Conservation (phyloP, 2,797 vertebrate species). For the Vespertilio murinus region DNA sequence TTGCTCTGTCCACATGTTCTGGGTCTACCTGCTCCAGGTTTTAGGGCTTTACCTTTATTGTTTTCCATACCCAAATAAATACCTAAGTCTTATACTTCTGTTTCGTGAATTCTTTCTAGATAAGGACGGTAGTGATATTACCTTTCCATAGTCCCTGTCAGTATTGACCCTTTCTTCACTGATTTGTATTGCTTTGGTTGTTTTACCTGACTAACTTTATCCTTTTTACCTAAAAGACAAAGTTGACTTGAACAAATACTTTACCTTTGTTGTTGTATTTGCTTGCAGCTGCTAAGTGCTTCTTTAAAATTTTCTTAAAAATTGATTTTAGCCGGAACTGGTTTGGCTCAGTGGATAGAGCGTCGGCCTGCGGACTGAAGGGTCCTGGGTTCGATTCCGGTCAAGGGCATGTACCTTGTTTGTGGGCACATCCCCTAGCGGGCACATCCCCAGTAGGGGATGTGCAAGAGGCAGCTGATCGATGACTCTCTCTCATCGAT, state of each 20-base stretch:
- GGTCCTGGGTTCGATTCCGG: no score
- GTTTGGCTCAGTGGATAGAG: no score
- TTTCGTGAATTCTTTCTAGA: slow-evolving; percentile 1
- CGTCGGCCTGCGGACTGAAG: no score
- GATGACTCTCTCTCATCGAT: no score
- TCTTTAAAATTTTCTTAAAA: neutral
- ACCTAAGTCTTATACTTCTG: neutral
- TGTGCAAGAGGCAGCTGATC: no score
- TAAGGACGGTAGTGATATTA: neutral
- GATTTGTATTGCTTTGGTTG: neutral
- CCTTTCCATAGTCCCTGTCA: neutral
- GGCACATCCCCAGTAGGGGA: no score
- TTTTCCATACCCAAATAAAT: neutral
- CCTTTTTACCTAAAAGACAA: neutral
- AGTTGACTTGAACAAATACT: neutral
- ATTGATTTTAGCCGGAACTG: no score
- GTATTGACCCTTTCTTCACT: neutral
- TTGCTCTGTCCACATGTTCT: neutral
- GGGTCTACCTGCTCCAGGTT: neutral
- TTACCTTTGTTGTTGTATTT: neutral
- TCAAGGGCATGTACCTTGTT: no score
- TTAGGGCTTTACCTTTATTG: neutral
- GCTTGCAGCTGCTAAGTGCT: neutral
- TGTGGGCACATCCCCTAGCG: no score
- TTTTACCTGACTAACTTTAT: slow-evolving; percentile 17